Conservation (phyloP, 2,888 invertebrate species). For the Sclerodermus sp. region DNA sequence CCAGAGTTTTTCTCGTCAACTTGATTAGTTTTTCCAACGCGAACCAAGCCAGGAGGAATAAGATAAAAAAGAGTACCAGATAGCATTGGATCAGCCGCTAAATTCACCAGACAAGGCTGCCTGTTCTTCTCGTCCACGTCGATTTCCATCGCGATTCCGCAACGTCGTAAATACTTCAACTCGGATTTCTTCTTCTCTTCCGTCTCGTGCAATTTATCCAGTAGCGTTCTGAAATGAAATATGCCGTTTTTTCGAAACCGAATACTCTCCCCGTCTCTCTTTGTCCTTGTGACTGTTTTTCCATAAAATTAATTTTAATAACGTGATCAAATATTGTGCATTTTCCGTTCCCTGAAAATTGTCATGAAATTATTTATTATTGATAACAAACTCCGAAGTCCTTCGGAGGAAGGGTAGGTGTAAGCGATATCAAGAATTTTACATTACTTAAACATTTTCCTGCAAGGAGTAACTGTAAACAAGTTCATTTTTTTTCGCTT, state of each 20-base stretch:
- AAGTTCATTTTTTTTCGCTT: too few species aligned
- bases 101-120: constrained; percentile 65
- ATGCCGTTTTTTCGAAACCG: too few species aligned
- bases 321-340: too few species aligned
- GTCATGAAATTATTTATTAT: too few species aligned
- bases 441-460: too few species aligned
- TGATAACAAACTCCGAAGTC: too few species aligned
- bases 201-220: constrained; percentile 58
- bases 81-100: constrained; percentile 67
- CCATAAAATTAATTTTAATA: too few species aligned
- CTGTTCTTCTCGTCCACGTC: constrained; percentile 50
- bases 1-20: constrained; percentile 16
- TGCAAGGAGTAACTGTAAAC: too few species aligned
- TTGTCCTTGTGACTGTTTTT: too few species aligned
- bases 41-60: constrained; percentile 59
- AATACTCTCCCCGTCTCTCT: too few species aligned
- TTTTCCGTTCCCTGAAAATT: background rate
- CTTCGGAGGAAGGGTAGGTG: too few species aligned
- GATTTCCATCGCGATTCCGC: constrained; percentile 63
- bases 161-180: constrained; percentile 61
- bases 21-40: constrained; percentile 52
- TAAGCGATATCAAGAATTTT: too few species aligned
- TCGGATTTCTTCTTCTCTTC: constrained; percentile 60
- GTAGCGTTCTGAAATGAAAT: constrained; percentile 57
- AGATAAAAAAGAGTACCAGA: constrained; percentile 63